Base-by-base conservation (phyloP, 2,888 invertebrate species). In the Amphipyra tragopoginis region DNA sequence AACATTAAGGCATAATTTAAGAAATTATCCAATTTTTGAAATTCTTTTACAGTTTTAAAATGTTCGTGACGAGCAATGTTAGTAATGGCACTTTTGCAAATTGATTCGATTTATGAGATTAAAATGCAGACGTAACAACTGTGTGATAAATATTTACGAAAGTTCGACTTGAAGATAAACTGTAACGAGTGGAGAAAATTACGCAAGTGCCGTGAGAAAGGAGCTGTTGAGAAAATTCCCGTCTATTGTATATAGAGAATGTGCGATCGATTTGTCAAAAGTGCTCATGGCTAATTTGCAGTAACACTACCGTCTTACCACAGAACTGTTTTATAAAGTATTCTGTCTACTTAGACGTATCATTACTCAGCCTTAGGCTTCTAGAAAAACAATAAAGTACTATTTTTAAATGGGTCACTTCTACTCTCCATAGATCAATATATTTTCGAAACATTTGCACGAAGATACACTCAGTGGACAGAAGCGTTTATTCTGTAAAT, bases 141-240 rank as follows among this genome's bases (percentile, higher is more conserved):
- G n/a, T 60, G 53, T 57, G 47, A 62, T 75, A 72, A 74, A 77
- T 76, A 62, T 77, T 74, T 60, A 67, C 52, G 67, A 67, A 79
- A 73, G 61, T 62, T 57, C 21, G 48, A 54, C 47, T 63, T 5
- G 45, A 50, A 69, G 50, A 65, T 72, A 63, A 53, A 68, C 36
- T 76, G 59, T 67, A 66, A 60, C 58, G 48, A 44, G 57, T 47
- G 49, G 43, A 55, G 69, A 67, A 70, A 59, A 70, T 77, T 48
- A 58, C 66, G 55, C 61, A 72, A 72, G 57, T 66, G 60, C 62
- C 67, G 75, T 79, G 77, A 75, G 78, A 78, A 79, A 69, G 67
- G 48, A 68, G 49, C 61, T 59, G 51, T 14, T 56, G 56, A 47
- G 79, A 65, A 56, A 52, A 61, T 65, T 65, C 67, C 53, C 72